Percentiles rank a stretch among this genome's conserved stretches.
These are phyloP conservation scores for Calycopis cecrops DNA, from an alignment of 1,140 invertebrate species.

Conservation along the genomic window DNA sequence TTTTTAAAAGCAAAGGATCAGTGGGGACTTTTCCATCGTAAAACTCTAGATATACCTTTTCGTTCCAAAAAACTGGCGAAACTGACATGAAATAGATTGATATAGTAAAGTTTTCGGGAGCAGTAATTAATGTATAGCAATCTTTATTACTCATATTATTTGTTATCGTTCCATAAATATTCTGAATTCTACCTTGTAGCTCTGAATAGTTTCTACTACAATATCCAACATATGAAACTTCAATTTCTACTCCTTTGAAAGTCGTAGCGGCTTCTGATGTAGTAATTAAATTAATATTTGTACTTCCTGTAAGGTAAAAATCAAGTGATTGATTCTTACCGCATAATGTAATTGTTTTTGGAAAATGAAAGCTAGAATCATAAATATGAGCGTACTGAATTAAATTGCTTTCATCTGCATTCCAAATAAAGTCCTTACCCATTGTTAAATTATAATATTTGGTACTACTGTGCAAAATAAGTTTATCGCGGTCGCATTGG, in stretches of 20 bases:
- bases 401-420: conserved; percentile 29
- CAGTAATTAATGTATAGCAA: conserved; percentile 77
- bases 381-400: conserved; percentile 34
- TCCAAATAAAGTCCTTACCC: conserved; percentile 42
- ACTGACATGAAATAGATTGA: conserved; percentile 67
- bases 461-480: conserved; percentile 36
- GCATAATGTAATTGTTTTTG: conserved; percentile 39
- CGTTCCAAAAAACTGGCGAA: conserved; percentile 32
- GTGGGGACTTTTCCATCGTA: conserved; percentile 71
- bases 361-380: conserved; percentile 33
- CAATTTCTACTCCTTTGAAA: conserved; percentile 50
- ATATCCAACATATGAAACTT: conserved; percentile 35
- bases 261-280: conserved; percentile 26
- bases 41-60: conserved; percentile 58
- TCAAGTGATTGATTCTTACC: conserved; percentile 47
- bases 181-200: conserved; percentile 79
- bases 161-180: conserved; percentile 27
- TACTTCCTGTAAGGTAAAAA: conserved; percentile 37
- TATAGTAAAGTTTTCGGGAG: conserved; percentile 77
- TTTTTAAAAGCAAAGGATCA: conserved; percentile 48
- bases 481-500: conserved; percentile 45
- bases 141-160: conserved; percentile 50
- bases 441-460: conserved; percentile 31
- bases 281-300: conserved; percentile 44
- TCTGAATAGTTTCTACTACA: conserved; percentile 83